phyloP scores from a whole-genome alignment of 2,797 vertebrate species.

The Diceros bicornis region DNA sequence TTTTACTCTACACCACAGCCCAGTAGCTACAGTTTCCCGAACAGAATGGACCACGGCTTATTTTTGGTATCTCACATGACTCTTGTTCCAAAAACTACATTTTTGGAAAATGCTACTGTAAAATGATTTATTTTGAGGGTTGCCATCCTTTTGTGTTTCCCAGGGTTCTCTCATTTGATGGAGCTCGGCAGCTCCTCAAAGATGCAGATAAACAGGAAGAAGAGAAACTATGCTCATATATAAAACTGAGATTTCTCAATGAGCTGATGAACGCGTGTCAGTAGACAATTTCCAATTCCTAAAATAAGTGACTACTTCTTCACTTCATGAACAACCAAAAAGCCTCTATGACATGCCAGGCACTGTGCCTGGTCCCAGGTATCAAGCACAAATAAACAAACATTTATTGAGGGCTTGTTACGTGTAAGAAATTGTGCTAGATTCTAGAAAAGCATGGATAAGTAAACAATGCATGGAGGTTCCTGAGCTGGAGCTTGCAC shows the following conservation, averaged over 20 bases:
- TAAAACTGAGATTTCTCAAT: not conserved
- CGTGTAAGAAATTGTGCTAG: not conserved
- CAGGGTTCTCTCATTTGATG: not conserved
- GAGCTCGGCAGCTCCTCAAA: not conserved
- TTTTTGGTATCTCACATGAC: not conserved
- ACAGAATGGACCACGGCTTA: not conserved
- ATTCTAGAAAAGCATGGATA: not conserved
- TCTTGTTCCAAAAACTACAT: not conserved
- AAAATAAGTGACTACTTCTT: not conserved
- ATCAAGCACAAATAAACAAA: not conserved
- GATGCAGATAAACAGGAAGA: not conserved
- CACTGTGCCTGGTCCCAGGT: not conserved
- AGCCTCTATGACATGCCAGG: not conserved
- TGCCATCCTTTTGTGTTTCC: not conserved
- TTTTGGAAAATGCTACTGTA: not conserved
- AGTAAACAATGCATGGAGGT: not conserved
- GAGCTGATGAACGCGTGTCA: not conserved
- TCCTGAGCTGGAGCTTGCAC: not conserved
- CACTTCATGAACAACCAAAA: not conserved
- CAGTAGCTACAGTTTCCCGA: not conserved
- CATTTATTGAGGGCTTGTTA: not conserved
- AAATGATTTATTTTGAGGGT: not conserved
- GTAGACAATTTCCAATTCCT: not conserved
- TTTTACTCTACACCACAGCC: not conserved
- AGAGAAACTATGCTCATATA: not conserved